phyloP scores from a whole-genome alignment of 2,888 invertebrate genomes.

The Amorpha juglandis region DNA sequence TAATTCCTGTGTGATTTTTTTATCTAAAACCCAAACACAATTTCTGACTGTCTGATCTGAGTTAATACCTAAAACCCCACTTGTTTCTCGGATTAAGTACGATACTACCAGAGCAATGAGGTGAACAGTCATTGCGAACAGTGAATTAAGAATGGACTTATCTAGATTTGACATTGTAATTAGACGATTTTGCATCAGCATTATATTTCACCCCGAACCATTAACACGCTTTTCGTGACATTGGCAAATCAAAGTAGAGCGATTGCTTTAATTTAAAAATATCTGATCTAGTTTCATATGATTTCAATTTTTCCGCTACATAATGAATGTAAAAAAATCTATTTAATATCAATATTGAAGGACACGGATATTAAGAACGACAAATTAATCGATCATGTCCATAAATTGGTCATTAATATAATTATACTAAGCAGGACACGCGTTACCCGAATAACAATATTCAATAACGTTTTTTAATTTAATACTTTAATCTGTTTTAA shows the following conservation, averaged over 20 bases:
- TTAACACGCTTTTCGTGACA: not conserved
- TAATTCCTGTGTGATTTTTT: too few relatives aligned
- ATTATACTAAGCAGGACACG: not conserved
- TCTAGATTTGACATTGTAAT: not conserved
- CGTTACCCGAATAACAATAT: not conserved
- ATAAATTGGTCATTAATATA: slow-evolving; percentile 11
- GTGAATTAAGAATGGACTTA: not conserved
- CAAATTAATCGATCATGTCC: not conserved
- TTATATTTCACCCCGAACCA: not conserved
- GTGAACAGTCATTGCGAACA: too few relatives aligned
- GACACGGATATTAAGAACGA: slow-evolving; percentile 1
- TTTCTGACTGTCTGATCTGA: too few relatives aligned
- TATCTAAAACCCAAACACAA: too few relatives aligned
- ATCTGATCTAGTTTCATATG: not conserved
- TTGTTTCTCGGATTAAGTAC: too few relatives aligned
- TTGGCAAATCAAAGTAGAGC: not conserved
- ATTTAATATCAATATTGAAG: slow-evolving; percentile 8
- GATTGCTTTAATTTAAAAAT: not conserved
- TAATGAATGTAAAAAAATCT: not conserved
- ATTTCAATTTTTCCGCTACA: not conserved
- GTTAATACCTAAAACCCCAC: too few relatives aligned
- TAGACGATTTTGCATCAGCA: not conserved
- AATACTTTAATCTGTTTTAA: not conserved
- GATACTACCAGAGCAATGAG: too few relatives aligned
- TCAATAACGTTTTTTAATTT: not conserved